Conservation (phyloP, 1,140 invertebrate species). For the Zaprionus ghesquierei region DNA sequence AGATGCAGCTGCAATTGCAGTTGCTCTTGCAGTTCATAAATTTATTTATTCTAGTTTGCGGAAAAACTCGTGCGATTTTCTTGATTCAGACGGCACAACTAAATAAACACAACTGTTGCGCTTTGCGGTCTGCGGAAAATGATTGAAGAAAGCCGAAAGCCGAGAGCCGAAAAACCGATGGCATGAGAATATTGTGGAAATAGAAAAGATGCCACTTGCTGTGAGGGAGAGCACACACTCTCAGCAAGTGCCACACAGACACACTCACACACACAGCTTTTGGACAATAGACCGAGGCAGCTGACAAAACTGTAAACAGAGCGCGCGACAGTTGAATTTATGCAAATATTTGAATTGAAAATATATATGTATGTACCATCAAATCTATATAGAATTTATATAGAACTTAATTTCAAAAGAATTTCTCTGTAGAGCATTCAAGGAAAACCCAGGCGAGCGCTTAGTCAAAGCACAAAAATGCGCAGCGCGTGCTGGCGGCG, state of each 20-base stretch:
- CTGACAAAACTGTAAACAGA: conserved; percentile 34
- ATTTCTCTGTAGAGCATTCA: conserved; percentile 35
- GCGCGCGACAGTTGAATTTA: conserved; percentile 37
- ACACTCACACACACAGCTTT: conserved; percentile 4
- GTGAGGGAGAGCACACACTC: conserved; percentile 1
- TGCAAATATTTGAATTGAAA: conserved; percentile 41
- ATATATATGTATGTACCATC: not conserved
- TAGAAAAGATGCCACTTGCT: conserved; percentile 66
- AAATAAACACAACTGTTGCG: conserved; percentile 71
- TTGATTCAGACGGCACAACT: conserved; percentile 62
- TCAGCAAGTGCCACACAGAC: not conserved
- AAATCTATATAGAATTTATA: conserved; percentile 19
- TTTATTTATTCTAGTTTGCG: conserved; percentile 9
- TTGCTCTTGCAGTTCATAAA: not conserved
- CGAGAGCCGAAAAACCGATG: conserved; percentile 19
- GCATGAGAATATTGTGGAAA: conserved; percentile 62
- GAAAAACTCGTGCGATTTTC: conserved; percentile 35
- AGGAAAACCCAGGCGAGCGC: conserved; percentile 65
- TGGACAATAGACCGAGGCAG: conserved; percentile 8
- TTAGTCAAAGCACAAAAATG: conserved; percentile 69
- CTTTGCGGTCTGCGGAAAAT: conserved; percentile 49
- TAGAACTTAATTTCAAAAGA: conserved; percentile 30
- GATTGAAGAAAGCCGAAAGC: conserved; percentile 51
- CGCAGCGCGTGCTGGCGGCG: conserved; percentile 36
- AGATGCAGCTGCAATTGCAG: not conserved